phyloP scores from a whole-genome alignment of 2,797 vertebrate species.

The Hippocampus kuda region DNA sequence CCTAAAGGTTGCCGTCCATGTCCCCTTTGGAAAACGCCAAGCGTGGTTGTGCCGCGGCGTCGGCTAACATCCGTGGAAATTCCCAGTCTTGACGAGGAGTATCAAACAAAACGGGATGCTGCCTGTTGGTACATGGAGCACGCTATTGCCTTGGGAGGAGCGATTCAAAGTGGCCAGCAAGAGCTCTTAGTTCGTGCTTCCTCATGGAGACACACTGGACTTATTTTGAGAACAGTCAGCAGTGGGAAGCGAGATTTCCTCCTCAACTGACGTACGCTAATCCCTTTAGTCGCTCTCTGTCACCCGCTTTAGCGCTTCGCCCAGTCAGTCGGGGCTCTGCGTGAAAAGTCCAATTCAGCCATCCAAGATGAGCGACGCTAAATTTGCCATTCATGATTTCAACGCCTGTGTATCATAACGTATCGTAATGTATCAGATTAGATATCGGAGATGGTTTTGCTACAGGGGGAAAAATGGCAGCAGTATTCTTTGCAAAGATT shows the following conservation, averaged over 20 bases:
- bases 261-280: conserved; percentile 62
- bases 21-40: conserved; percentile 1
- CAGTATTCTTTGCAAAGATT: not conserved
- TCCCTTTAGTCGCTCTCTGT: conserved; percentile 63
- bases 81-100: conserved; percentile 9
- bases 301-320: conserved; percentile 14
- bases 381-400: conserved; percentile 3
- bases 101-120: conserved; percentile 9
- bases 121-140: conserved; percentile 5
- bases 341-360: conserved; percentile 8
- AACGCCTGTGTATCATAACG: not conserved
- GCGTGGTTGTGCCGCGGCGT: conserved; percentile 9
- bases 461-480: not conserved
- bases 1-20: not conserved
- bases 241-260: conserved; percentile 46
- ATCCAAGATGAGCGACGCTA: not conserved
- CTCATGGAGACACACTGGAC: conserved; percentile 26
- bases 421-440: no score
- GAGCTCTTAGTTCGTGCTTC: conserved; percentile 30
- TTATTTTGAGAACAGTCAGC: conserved; percentile 35
- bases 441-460: no score
- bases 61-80: conserved; percentile 11
- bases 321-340: conserved; percentile 7
- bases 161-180: conserved; percentile 2
- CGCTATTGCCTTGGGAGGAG: conserved; percentile 4